These are phyloP conservation scores for Altica lythri DNA, from an alignment of 2,888 invertebrate genomes.

Conservation along the genomic window DNA sequence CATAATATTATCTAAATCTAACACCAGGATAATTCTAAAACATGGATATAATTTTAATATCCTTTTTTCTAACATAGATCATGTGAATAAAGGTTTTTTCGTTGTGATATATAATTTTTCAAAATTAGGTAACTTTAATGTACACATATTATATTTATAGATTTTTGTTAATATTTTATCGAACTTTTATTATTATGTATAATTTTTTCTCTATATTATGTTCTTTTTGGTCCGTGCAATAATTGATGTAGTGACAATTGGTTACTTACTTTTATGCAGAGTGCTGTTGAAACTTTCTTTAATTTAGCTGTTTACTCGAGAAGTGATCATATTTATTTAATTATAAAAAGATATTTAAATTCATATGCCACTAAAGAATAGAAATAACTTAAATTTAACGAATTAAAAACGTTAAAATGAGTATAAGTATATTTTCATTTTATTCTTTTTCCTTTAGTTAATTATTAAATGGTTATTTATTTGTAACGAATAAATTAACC, in stretches of 20 bases:
- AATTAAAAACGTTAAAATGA: too few relatives aligned
- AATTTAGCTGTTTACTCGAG: too few relatives aligned
- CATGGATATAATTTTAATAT: neutral
- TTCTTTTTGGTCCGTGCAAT: constrained; percentile 51
- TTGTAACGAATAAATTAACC: too few relatives aligned
- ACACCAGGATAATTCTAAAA: constrained; percentile 3
- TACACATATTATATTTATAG: constrained; percentile 11
- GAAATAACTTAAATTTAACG: too few relatives aligned
- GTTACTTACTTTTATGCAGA: too few relatives aligned
- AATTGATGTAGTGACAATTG: constrained; percentile 24
- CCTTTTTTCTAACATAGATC: constrained; percentile 4
- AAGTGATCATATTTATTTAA: too few relatives aligned
- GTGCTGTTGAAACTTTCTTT: too few relatives aligned
- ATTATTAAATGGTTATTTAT: too few relatives aligned
- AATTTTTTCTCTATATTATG: constrained; percentile 44
- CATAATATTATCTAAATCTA: constrained; percentile 3
- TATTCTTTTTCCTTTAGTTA: too few relatives aligned
- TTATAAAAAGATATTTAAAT: too few relatives aligned
- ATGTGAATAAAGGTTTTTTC: constrained; percentile 6
- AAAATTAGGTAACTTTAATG: constrained; percentile 19
- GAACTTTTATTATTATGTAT: constrained; percentile 36
- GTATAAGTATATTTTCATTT: too few relatives aligned
- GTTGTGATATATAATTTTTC: constrained; percentile 21
- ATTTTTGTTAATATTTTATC: constrained; percentile 34
- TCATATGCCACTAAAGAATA: too few relatives aligned